A percentile compares a stretch with the other conserved stretches of the same genome.
Evolutionary conservation across 2,888 invertebrate species (phyloP).

Genomic region (Octonoba sinensis): DNA sequence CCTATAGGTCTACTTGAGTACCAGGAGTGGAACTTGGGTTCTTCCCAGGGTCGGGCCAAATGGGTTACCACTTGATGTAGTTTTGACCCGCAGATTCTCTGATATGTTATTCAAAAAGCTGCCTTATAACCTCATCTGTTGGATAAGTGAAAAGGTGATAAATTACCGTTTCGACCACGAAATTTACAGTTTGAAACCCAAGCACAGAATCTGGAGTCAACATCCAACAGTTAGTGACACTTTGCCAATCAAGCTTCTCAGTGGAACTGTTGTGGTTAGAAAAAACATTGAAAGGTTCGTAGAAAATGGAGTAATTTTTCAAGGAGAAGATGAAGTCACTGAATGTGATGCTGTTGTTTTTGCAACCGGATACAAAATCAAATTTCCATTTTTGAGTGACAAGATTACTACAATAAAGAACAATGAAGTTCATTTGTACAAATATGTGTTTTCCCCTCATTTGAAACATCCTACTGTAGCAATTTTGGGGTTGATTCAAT

Average conservation of each 20-base stretch:
- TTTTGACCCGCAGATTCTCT: constrained; percentile 34
- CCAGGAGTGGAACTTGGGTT: constrained; percentile 73
- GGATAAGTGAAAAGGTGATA: constrained; percentile 61
- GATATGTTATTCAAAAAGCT: constrained; percentile 34
- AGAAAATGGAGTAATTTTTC: constrained; percentile 68
- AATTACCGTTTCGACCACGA: constrained; percentile 71
- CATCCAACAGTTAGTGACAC: constrained; percentile 72
- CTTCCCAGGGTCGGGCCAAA: constrained; percentile 72
- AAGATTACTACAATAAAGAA: constrained; percentile 38
- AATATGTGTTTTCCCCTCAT: constrained; percentile 73
- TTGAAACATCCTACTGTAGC: constrained; percentile 84
- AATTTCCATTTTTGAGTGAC: constrained; percentile 63
- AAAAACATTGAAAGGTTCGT: constrained; percentile 69
- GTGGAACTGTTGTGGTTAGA: constrained; percentile 69
- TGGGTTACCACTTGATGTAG: constrained; percentile 70
- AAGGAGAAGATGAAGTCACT: constrained; percentile 67
- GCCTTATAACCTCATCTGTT: constrained; percentile 59
- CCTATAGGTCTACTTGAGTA: constrained; percentile 71
- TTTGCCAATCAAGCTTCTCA: constrained; percentile 72
- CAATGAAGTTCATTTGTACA: constrained; percentile 62
- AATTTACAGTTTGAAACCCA: constrained; percentile 71
- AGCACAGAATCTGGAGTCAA: constrained; percentile 69
- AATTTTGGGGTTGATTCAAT: constrained; percentile 85
- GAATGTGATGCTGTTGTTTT: constrained; percentile 62
- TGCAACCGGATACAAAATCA: constrained; percentile 64